Evolutionary conservation across 2,113 vertebrate species (phyloP), one percentile per base, ranked within the genome.

Genomic region (Pholis gunnellus): DNA sequence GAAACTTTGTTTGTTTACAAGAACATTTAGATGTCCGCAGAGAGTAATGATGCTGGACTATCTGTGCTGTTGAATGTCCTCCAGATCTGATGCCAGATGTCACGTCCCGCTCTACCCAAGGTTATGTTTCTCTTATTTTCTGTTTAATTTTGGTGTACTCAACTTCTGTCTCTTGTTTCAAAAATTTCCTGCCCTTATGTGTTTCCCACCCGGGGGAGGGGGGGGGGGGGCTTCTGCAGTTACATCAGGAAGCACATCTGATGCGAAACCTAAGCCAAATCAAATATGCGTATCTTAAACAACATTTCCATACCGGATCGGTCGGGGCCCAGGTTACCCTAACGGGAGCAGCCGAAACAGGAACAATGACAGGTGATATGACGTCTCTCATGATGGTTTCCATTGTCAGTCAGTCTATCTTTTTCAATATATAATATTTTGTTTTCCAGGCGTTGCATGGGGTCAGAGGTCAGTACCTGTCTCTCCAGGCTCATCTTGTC

Each of bases 401-500:
- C 61, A 6, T 31, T 25, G 20, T n/a, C n/a, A n/a, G n/a, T n/a
- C n/a, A n/a, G n/a, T n/a, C n/a, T n/a, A n/a, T n/a, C n/a, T n/a
- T n/a, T n/a, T n/a, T n/a, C n/a, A n/a, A n/a, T n/a, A n/a, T n/a
- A n/a, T n/a, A n/a, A n/a, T n/a, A 63, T 6, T 77, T 25, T 38
- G 57, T 40, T 42, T 4, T 56, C 34, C 34, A 42, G 48, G 34
- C 22, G 20, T 10, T 61, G 42, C 13, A 31, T 9, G 13, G 15
- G 10, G 31, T 69, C 67, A 54, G 9, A 17, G 42, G 27, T 79
- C 79, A 40, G 59, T 78, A 97, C 97, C 97, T 99, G 97, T 91
- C 97, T 97, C 94, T 99, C 98, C 92, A 99, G 92, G 0, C 97
- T 97, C 70, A 95, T 96, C 93, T 97, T 98, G 95, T 99, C 97